Evolutionary conservation across 92 coral and sea anemone species (phyloP).

Genomic region (Phymanthus crucifer): DNA sequence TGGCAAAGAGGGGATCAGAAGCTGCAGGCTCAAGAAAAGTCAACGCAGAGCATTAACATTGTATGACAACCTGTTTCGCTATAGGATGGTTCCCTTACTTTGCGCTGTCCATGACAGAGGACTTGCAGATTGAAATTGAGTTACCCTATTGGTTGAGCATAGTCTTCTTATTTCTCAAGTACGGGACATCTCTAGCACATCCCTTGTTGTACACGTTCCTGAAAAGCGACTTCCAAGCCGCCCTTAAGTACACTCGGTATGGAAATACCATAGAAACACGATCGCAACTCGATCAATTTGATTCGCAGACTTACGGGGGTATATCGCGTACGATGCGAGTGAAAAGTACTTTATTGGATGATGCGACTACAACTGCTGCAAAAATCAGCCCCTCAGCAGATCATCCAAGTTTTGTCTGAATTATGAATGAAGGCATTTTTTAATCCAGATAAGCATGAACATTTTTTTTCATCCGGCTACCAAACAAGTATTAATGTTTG

Average conservation of each 20-base stretch:
- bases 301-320: background rate
- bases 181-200: conserved; percentile 59
- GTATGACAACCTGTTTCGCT: conserved; percentile 54
- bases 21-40: conserved; percentile 34
- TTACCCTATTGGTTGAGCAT: conserved; percentile 57
- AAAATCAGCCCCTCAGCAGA: background rate
- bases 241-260: conserved; percentile 24
- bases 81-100: conserved; percentile 81
- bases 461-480: too few species aligned
- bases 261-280: background rate
- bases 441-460: too few species aligned
- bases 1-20: conserved; percentile 7
- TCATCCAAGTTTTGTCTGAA: background rate
- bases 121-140: conserved; percentile 23
- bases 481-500: too few species aligned
- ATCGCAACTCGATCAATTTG: background rate
- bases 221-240: conserved; percentile 65
- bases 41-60: conserved; percentile 44
- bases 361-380: background rate
- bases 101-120: conserved; percentile 50
- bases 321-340: background rate
- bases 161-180: conserved; percentile 49
- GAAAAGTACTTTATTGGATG: background rate
- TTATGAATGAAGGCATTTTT: background rate
- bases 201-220: conserved; percentile 66